Conservation (phyloP, 2,888 invertebrate genomes). For the Liopterus haemorrhoidalis region DNA sequence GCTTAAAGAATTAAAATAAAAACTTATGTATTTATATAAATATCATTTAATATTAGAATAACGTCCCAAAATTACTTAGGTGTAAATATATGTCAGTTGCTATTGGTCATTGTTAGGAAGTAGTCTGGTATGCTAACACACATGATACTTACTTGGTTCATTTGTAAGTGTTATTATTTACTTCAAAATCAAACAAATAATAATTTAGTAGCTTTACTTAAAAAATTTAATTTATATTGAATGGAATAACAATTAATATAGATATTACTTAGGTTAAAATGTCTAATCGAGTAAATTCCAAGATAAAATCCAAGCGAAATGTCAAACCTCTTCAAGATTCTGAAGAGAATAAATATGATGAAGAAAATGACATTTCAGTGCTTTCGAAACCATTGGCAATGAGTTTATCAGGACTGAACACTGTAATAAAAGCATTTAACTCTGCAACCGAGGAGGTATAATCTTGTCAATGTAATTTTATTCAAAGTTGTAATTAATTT, state of each 20-base stretch:
- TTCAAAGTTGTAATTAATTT: conserved; percentile 8
- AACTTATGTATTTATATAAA: too few relatives aligned
- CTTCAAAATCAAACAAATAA: neutral
- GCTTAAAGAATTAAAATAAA: too few relatives aligned
- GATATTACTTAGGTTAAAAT: conserved; percentile 18
- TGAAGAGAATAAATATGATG: conserved; percentile 22
- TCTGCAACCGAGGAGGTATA: conserved; percentile 69
- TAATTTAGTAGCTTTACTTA: neutral
- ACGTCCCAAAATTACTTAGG: too few relatives aligned
- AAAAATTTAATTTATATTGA: too few relatives aligned
- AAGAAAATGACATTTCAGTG: conserved; percentile 44
- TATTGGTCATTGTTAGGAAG: too few relatives aligned
- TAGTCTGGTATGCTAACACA: too few relatives aligned
- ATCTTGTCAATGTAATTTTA: conserved; percentile 27
- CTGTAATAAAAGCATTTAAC: conserved; percentile 66
- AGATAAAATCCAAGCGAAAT: conserved; percentile 17
- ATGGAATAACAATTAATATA: too few relatives aligned
- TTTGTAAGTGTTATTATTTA: too few relatives aligned
- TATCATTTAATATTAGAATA: too few relatives aligned
- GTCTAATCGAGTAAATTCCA: conserved; percentile 6
- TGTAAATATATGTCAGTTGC: too few relatives aligned
- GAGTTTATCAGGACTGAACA: conserved; percentile 62
- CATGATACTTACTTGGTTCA: too few relatives aligned
- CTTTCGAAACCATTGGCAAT: conserved; percentile 60
- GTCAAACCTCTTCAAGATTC: conserved; percentile 9